Evolutionary conservation across 1,140 invertebrate species (phyloP).

Genomic region (Drosophila pseudoananassae): DNA sequence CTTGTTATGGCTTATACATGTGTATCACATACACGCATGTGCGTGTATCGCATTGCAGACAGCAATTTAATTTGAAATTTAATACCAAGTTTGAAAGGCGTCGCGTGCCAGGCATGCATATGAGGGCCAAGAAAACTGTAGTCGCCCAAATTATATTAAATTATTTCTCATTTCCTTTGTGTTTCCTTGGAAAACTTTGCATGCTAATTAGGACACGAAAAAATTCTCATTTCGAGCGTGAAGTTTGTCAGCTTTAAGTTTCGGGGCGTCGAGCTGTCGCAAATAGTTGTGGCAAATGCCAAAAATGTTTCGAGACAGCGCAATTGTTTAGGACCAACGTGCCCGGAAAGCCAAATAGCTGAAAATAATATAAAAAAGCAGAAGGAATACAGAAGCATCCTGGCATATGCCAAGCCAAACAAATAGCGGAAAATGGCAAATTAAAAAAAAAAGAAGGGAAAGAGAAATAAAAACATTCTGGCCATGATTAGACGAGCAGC

Average conservation of each 20-base stretch:
- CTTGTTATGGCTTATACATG: background rate
- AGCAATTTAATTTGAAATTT: slow-evolving; percentile 81
- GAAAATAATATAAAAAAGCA: background rate
- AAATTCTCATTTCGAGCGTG: slow-evolving; percentile 41
- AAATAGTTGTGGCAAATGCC: slow-evolving; percentile 65
- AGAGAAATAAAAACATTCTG: slow-evolving; percentile 35
- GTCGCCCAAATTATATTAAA: slow-evolving; percentile 17
- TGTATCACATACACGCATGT: background rate
- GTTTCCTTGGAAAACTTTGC: slow-evolving; percentile 27
- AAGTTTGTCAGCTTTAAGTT: slow-evolving; percentile 68
- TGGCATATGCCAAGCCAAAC: slow-evolving; percentile 35
- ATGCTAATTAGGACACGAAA: slow-evolving; percentile 59
- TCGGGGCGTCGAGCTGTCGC: slow-evolving; percentile 58
- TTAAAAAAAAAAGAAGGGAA: slow-evolving; percentile 38
- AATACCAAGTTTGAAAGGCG: slow-evolving; percentile 75
- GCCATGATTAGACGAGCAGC: slow-evolving; percentile 45
- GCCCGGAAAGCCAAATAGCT: slow-evolving; percentile 27
- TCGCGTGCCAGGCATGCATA: slow-evolving; percentile 69
- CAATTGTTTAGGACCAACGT: slow-evolving; percentile 49
- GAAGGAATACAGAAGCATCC: slow-evolving; percentile 6
- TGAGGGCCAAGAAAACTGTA: slow-evolving; percentile 34
- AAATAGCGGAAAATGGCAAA: slow-evolving; percentile 44
- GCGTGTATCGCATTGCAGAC: slow-evolving; percentile 73
- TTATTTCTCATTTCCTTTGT: slow-evolving; percentile 2
- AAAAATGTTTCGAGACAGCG: slow-evolving; percentile 34